Conservation (phyloP, 2,888 invertebrate genomes). For the Microdon myrmicae region DNA sequence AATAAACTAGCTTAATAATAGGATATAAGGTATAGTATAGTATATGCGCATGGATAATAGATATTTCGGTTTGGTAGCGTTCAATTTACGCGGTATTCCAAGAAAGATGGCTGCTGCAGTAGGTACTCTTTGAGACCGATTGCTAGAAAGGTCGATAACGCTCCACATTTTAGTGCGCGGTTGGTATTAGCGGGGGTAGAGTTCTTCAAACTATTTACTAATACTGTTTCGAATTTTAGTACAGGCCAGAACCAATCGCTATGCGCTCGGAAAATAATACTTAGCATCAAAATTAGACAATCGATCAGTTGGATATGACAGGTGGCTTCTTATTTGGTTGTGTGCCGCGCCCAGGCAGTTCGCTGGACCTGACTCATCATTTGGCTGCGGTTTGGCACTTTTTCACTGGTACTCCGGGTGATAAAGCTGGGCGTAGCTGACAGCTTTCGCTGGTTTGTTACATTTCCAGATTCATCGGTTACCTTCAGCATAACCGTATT, state of each 20-base stretch:
- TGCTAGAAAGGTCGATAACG: too few relatives aligned
- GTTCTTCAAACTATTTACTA: conserved; percentile 25
- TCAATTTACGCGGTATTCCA: too few relatives aligned
- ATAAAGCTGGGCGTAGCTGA: conserved; percentile 74
- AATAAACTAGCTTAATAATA: too few relatives aligned
- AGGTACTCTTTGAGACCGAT: too few relatives aligned
- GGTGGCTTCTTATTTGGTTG: conserved; percentile 75
- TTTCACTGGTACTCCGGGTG: conserved; percentile 84
- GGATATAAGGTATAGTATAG: too few relatives aligned
- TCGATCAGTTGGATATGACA: not conserved
- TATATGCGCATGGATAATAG: too few relatives aligned
- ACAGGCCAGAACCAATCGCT: conserved; percentile 22
- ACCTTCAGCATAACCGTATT: conserved; percentile 71
- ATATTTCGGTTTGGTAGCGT: too few relatives aligned
- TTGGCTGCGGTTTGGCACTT: conserved; percentile 85
- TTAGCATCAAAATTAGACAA: conserved; percentile 22
- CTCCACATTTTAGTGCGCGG: too few relatives aligned
- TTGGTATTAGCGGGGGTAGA: too few relatives aligned
- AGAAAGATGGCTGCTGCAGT: too few relatives aligned
- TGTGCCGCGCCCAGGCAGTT: conserved; percentile 87
- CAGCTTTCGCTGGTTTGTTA: conserved; percentile 66
- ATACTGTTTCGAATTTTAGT: conserved; percentile 47
- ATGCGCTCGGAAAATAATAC: conserved; percentile 35
- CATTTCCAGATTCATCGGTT: conserved; percentile 68
- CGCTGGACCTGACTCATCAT: conserved; percentile 85